Evolutionary conservation across 2,797 vertebrate species (phyloP), one percentile per base, ranked within the genome.

Genomic region (Micropoecilia bifurca): DNA sequence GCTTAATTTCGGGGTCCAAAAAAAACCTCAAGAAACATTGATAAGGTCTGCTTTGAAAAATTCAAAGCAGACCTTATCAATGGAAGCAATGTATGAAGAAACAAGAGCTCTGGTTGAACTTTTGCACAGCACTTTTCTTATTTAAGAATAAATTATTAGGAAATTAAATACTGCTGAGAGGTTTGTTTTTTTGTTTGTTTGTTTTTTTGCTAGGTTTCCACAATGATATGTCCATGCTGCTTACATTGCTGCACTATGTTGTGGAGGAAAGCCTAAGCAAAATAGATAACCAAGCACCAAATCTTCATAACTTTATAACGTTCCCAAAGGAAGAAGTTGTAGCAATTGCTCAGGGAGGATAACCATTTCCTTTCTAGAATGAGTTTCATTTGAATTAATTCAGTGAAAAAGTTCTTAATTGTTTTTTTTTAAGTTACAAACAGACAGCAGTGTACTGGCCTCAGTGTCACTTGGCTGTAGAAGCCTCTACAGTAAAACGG

Each of bases 401-500:
- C 25, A 46, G 4, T 2, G 41, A 46, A 69, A 69, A n/a, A n/a
- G 39, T 71, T 71, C 25, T 28, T 16, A 46, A 45, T 71, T 14
- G n/a, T n/a, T n/a, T 8, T 28, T n/a, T 45, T 45, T 46, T 16
- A 71, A 73, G 12, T 77, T 46, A 33, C 28, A 72, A 74, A 69
- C n/a, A 69, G 63, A 74, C 71, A 80, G 39, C 77, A 75, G 50
- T 63, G 14, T 39, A 39, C 68, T 73, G 86, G 85, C 78, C 69
- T 72, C 61, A 72, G 59, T 66, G 71, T 71, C 79, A 63, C 79
- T 81, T 81, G 80, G 81, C 79, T 83, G 55, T 80, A 66, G 81
- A 63, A 80, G 80, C 76, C 81, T 28, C 81, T 81, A 30, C 75
- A 75, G 76, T 84, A 78, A 75, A 82, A 69, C 59, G 77, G 63